Evolutionary conservation across 2,888 invertebrate genomes (phyloP), one percentile per base, ranked within the genome.

Genomic region (Melolontha melolontha): DNA sequence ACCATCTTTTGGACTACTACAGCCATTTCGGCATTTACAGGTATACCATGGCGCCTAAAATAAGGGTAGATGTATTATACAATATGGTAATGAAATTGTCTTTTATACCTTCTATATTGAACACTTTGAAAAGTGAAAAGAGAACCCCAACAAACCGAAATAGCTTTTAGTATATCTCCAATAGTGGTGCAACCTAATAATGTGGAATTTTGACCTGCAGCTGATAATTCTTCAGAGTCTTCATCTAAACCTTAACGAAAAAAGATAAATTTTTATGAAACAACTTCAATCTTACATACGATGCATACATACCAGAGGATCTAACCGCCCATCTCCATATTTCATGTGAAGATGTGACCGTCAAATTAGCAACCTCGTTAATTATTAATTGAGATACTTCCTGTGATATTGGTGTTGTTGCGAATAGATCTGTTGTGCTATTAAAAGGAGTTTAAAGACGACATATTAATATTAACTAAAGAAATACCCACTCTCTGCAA

Each of bases 191-290:
- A 88, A 0, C 93, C 92, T 2, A 95, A 84, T 70, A 90, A 87
- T 0, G 93, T 93, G 69, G 91, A 90, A 83, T 95, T 92, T 84
- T 95, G 95, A 0, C 95, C 95, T 0, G 95, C 95, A 2, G 92
- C 91, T 0, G 94, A 94, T 10, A 92, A 83, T 55, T 92, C 92
- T 68, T 90, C 89, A 6, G 91, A 89, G 80, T 95, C 95, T 84
- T 95, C 95, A 4, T 91, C 91, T 49, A 92, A 87, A 11, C 91
- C 93, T 72, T 86, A 34, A 17, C 34, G 5, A n/a, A 5, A 1
- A 12, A 47, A 16, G 7, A 29, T 29, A 1, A 4, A 22, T 34
- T 29, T 12, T 2, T 54, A 34, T 54, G 11, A 10, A 63, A 47
- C 7, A 42, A 5, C 10, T 2, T 12, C 14, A n/a, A 44, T n/a